These are phyloP conservation scores for Serripes groenlandicus DNA, from an alignment of 2,888 invertebrate species.

Conservation along the genomic window DNA sequence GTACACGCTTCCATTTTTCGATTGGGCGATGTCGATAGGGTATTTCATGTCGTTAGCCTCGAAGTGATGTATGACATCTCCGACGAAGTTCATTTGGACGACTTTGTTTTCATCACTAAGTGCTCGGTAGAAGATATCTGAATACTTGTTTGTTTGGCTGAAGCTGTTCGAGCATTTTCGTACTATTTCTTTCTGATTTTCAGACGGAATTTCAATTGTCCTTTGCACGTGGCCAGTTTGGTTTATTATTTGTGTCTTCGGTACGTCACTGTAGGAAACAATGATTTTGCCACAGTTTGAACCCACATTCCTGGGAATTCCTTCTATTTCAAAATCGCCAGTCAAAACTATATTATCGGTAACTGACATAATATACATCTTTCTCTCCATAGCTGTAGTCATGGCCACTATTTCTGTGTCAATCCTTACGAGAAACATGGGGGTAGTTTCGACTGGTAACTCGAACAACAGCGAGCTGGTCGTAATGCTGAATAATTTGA, in stretches of 20 bases:
- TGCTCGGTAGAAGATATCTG: neutral
- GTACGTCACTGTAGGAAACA: neutral
- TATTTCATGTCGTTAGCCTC: conserved; percentile 19
- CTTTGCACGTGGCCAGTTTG: neutral
- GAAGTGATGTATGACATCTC: conserved; percentile 6
- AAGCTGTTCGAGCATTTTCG: no score
- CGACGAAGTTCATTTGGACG: neutral
- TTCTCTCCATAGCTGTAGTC: neutral
- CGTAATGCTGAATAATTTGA: neutral
- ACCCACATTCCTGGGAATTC: conserved; percentile 1
- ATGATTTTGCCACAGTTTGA: neutral
- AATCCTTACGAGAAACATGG: neutral
- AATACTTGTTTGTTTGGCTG: no score
- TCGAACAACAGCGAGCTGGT: neutral
- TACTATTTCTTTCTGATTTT: no score
- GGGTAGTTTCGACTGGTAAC: neutral
- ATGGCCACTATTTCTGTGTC: neutral
- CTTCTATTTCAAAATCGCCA: neutral
- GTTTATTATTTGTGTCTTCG: neutral
- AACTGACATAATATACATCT: neutral
- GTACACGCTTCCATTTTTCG: neutral
- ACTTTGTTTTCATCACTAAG: neutral
- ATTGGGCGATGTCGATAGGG: neutral
- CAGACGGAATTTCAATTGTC: neutral
- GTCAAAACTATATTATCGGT: neutral